Evolutionary conservation across 2,888 invertebrate species (phyloP), one percentile per base, ranked within the genome.

Genomic region (Drosophila birchii): DNA sequence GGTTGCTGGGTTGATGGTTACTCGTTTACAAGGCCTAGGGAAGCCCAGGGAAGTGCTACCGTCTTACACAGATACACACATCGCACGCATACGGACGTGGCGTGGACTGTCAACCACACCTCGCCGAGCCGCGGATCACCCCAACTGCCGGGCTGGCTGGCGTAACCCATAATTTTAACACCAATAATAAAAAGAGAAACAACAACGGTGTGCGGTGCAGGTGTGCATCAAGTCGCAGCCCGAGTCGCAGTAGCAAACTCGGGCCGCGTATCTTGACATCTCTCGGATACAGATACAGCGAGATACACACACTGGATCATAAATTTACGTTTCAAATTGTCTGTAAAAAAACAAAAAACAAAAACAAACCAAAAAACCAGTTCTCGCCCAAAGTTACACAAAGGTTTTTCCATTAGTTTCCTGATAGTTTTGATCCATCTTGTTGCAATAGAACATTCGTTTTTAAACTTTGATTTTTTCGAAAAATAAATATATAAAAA

Each of bases 81-180:
- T 38, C 56, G 32, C 54, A 55, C 63, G 49, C 61, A 61, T 41
- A 61, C 63, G n/a, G 26, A 26, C 16, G 8, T 23, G 34, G 47
- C 34, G 34, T 49, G 41, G 62, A 66, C 63, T 84, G 84, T 84
- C 87, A 84, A 86, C 84, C 75, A 80, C 74, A 86, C 71, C 69
- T 71, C 64, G 61, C 57, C 78, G 51, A 49, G 51, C 70, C 78
- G 36, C 64, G 36, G 64, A 66, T 72, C 61, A 60, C 67, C 47
- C 58, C 62, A 62, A 38, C 39, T 32, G 36, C 43, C 43, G 8
- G 34, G 6, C 36, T 61, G 45, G 58, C 49, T 32, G 68, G 81
- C 82, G 88, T 86, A 86, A 86, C 86, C 86, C 86, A 86, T 86
- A 86, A 86, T 86, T 86, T 86, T 86, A 88, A 86, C 86, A 86